These are phyloP conservation scores for Hoplias malabaricus DNA, from an alignment of 2,113 vertebrate species.

Conservation along the genomic window DNA sequence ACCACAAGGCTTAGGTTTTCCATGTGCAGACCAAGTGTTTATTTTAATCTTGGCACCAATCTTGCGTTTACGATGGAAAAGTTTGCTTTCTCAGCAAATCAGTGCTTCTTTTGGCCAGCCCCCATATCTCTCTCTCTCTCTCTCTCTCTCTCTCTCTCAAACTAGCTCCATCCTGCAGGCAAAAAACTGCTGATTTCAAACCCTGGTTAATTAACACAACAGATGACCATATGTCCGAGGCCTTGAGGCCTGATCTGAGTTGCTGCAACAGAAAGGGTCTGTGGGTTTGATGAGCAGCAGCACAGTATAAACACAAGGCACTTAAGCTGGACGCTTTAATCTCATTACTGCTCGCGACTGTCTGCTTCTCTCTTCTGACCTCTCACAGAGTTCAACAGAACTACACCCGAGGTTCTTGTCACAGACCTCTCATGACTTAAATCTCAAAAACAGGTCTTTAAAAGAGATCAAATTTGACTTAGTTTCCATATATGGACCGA, in stretches of 20 bases:
- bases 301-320: background rate
- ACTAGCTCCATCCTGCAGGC: background rate
- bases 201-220: background rate
- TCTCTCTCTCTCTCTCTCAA: background rate
- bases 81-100: background rate
- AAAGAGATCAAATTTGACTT: no score
- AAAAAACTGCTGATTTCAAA: slow-evolving; percentile 3
- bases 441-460: no score
- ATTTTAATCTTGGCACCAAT: background rate
- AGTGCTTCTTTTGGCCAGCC: background rate
- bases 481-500: no score
- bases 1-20: background rate
- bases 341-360: background rate
- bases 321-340: background rate
- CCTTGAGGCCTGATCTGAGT: background rate
- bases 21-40: background rate
- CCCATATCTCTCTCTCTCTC: background rate
- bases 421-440: no score
- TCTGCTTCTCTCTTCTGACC: background rate
- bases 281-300: background rate
- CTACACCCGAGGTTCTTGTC: background rate
- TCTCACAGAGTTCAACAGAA: background rate
- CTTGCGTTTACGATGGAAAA: background rate
- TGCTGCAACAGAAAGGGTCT: background rate
- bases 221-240: background rate